Base-by-base conservation (phyloP, 2,888 invertebrate genomes). In the Balanococcus diminutus region DNA sequence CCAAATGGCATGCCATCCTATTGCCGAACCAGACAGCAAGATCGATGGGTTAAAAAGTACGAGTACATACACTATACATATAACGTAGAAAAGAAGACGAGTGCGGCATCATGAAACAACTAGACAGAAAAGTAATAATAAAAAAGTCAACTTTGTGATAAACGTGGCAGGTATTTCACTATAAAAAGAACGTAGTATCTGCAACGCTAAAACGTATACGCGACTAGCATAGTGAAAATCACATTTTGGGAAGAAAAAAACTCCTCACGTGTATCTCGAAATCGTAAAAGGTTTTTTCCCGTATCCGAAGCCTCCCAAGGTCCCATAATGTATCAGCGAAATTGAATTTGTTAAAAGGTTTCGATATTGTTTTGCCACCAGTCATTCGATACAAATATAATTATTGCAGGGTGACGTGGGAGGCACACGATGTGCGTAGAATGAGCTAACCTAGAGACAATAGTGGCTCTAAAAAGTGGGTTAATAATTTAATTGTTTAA, bases 91-190 rank as follows among this genome's bases (percentile, higher is more conserved):
- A 28, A 8, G 14, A 25, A 67, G 61, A 67, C 61, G 61, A 67
- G 61, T 67, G 61, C 28, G 61, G 61, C 61, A 67, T 67, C 61
- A 25, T 67, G 61, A 67, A 67, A 67, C 61, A 67, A 67, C 61
- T 28, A 67, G 61, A 67, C 61, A 67, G 61, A 67, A 67, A 67
- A 67, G 61, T 67, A 67, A 67, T 67, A 67, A 67, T 67, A 67
- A 67, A 67, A 67, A 67, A 67, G 61, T 67, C 61, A 67, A 67
- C 61, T 67, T 67, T 67, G 61, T 67, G 61, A 67, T 67, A 67
- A 67, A 67, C 61, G 61, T 67, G 61, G 61, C 61, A 67, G 61
- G 61, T 67, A 67, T 67, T 67, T 67, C 25, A 25, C 61, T 28
- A 25, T 67, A 67, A 67, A 67, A 67, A 67, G 61, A 67, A 25